These are phyloP conservation scores for Neoscelio sp. DNA, from an alignment of 2,888 invertebrate species.

Conservation along the genomic window DNA sequence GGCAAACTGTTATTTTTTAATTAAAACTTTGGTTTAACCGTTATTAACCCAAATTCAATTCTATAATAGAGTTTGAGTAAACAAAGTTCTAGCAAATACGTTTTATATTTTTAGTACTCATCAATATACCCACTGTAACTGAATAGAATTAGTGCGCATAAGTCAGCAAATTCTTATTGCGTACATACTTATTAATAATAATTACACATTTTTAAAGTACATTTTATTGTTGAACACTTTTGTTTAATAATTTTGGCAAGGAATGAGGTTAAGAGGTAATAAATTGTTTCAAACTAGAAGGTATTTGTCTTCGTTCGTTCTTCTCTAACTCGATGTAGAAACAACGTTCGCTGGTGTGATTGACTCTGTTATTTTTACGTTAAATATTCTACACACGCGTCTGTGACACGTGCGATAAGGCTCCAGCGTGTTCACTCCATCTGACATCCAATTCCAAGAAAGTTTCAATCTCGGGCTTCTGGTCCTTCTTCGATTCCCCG, in stretches of 20 bases:
- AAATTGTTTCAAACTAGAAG: conserved; percentile 64
- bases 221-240: no score
- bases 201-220: no score
- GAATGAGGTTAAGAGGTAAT: conserved; percentile 60
- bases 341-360: conserved; percentile 46
- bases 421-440: conserved; percentile 73
- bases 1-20: no score
- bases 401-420: conserved; percentile 76
- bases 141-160: no score
- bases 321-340: conserved; percentile 31
- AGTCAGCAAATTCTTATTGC: no score
- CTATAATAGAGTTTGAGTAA: no score
- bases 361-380: conserved; percentile 66
- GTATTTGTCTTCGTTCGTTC: conserved; percentile 51
- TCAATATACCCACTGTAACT: no score
- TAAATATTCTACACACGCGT: conserved; percentile 77
- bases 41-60: no score
- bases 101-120: no score
- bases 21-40: no score
- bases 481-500: conserved; percentile 68
- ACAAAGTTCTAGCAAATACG: no score
- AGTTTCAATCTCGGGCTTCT: conserved; percentile 77
- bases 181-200: no score
- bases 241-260: conserved; percentile 48
- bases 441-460: conserved; percentile 79